Evolutionary conservation across 1,140 invertebrate genomes (phyloP), one percentile per base, ranked within the genome.

Genomic region (Pachypeltis micranthus): DNA sequence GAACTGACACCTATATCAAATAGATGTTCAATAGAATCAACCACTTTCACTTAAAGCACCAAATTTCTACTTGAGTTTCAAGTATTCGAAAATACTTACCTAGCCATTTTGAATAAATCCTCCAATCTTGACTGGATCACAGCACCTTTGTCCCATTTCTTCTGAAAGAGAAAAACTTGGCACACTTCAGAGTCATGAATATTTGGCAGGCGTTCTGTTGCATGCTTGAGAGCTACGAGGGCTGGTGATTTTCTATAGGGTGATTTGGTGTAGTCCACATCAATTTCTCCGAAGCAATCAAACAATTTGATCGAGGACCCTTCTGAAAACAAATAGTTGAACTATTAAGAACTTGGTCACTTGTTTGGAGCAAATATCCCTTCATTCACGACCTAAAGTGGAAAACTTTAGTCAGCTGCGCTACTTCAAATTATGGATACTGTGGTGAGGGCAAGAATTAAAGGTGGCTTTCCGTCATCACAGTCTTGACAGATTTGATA

Each of bases 231-330:
- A 21, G 21, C 10, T 14, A 10, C 21, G 23, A 16, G 4, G 12
- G 19, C 12, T 10, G 21, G 4, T 10, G 47, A 51, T 4, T 4
- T 4, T 51, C 47, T 10, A 10, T 21, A 16, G 10, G 10, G 10
- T 14, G 23, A 47, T 63, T 4, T 44, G 19, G n/a, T 28, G 21
- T 7, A 1, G 12, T 47, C 27, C 2, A 59, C 28, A 27, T 61
- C 44, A 3, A 55, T 27, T 31, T 65, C 63, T 2, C 63, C 63
- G 1, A 65, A 26, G 26, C 63, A 65, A 44, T 65, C 58, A 23
- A 63, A 59, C 7, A 10, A 51, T 51, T 21, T 39, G 7, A 39
- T n/a, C n/a, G 34, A n/a, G n/a, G n/a, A 39, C n/a, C n/a, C 34
- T 39, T 39, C 34, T 39, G n/a, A 39, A 39, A 39, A 39, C n/a